Evolutionary conservation across 2,797 vertebrate species (phyloP).

Genomic region (Dicrostonyx torquatus): DNA sequence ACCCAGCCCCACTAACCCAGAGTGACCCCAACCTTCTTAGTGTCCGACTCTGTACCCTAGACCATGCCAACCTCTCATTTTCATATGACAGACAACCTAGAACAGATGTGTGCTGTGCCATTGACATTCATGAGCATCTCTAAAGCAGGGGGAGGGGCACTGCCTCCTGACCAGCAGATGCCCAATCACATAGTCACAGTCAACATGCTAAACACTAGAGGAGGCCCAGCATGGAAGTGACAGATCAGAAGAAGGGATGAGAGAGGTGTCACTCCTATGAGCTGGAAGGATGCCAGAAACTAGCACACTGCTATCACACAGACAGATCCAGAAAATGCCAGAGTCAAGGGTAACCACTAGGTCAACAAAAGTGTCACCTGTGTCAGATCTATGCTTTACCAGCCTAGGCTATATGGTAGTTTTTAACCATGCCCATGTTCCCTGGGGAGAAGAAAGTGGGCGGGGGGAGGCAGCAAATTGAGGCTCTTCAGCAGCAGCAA

Average conservation of each 20-base stretch:
- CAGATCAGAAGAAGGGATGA: background rate
- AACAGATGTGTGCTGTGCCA: fast-evolving
- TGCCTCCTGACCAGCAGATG: background rate
- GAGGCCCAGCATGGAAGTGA: background rate
- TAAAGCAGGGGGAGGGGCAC: background rate
- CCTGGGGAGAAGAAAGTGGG: background rate
- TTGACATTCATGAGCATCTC: background rate
- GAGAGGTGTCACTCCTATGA: background rate
- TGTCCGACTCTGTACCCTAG: background rate
- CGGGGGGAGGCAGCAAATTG: background rate
- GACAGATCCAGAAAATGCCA: background rate
- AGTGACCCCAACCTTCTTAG: background rate
- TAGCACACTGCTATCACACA: background rate
- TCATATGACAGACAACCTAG: background rate
- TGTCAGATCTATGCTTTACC: background rate
- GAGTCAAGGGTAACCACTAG: background rate
- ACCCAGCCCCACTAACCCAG: too few species aligned
- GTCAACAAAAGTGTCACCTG: background rate
- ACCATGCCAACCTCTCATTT: background rate
- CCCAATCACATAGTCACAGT: too few species aligned
- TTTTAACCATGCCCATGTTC: background rate
- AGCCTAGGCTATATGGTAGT: background rate
- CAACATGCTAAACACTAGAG: background rate
- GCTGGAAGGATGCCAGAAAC: background rate
- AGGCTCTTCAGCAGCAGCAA: background rate